Evolutionary conservation across 2,888 invertebrate species (phyloP), one percentile per base, ranked within the genome.

Genomic region (Petrolisthes cinctipes): DNA sequence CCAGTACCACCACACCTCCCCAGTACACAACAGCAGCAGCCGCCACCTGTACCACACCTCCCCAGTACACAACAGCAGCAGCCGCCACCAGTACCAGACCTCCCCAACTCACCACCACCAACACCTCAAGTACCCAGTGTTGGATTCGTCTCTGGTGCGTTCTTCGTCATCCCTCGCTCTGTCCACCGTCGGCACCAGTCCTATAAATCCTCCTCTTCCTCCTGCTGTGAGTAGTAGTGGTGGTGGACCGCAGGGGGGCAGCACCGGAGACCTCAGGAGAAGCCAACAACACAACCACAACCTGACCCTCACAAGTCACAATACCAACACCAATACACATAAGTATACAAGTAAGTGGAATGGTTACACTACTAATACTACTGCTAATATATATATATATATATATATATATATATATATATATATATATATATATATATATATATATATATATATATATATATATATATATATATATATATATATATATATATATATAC

Each of bases 331-430:
- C 37, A 37, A 37, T 37, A 37, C 37, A 37, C 2, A 37, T 37
- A 37, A 37, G 2, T 37, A 37, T 37, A 37, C 37, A 37, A 37
- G 37, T 37, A 37, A 37, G 37, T 37, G 37, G 37, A 37, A 37
- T 37, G 37, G 37, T 37, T 37, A 37, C 37, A 37, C 37, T 37
- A 37, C 37, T 37, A 37, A 0, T 37, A 37, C 37, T 37, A 37
- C 0, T 37, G 37, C 37, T 37, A 37, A 37, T 37, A 37, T 37
- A 37, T 37, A 37, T 37, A 37, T 37, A 37, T 37, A 37, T 84
- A 76, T 84, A 78, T 84, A 84, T 84, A 78, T 84, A 84, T 84
- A 61, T 83, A 83, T 83, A 76, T 83, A 83, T 83, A 76, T 83
- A 83, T 76, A 76, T 83, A 83, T 76, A 76, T 83, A 83, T 83